Percentiles rank a stretch among this genome's conserved stretches.
phyloP scores from a whole-genome alignment of 92 coral and sea anemone species.

The Scolanthus callimorphus region DNA sequence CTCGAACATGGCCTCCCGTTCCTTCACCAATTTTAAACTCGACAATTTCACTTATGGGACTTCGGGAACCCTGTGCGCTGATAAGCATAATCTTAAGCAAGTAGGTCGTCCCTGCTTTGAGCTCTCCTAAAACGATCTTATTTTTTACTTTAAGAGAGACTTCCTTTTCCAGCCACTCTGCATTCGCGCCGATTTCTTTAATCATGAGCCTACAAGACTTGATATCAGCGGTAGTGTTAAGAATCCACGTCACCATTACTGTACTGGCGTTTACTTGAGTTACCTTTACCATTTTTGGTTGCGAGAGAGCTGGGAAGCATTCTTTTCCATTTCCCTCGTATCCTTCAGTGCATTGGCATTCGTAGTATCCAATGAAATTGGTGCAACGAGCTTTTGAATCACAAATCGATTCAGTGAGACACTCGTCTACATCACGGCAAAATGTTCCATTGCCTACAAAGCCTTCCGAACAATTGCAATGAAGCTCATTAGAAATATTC shows the following conservation, averaged over 20 bases:
- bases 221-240: background rate
- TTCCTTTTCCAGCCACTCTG: background rate
- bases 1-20: background rate
- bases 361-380: constrained; percentile 21
- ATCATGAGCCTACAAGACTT: background rate
- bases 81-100: constrained; percentile 4
- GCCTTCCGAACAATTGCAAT: constrained; percentile 2
- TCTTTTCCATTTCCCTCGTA: constrained; percentile 26
- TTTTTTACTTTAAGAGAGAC: background rate
- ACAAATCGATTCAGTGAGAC: constrained; percentile 10
- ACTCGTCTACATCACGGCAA: constrained; percentile 30
- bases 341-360: constrained; percentile 21
- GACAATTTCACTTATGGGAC: background rate
- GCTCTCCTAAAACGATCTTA: background rate
- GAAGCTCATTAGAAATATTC: background rate
- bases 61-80: background rate
- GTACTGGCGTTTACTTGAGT: background rate
- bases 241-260: constrained; percentile 8
- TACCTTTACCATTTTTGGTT: background rate
- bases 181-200: background rate
- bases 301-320: constrained; percentile 14
- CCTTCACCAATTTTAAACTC: constrained; percentile 3
- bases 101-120: constrained; percentile 2
- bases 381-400: constrained; percentile 17
- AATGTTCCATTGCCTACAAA: constrained; percentile 10